phyloP scores from a whole-genome alignment of 2,113 vertebrate species.

The Leucosticte australis region DNA sequence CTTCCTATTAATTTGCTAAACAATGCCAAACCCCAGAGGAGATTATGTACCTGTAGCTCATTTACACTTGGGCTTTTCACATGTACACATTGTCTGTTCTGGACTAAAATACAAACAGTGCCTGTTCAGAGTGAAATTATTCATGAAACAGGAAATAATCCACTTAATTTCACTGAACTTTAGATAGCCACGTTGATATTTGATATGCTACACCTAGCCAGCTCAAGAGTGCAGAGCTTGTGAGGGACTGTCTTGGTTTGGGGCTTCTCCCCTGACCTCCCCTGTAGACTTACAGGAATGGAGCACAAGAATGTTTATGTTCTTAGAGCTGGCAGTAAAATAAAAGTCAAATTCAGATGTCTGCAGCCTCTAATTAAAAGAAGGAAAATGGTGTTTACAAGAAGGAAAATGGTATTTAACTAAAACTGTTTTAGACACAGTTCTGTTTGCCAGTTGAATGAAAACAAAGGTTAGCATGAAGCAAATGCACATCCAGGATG shows the following conservation, averaged over 20 bases:
- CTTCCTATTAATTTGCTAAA: not conserved
- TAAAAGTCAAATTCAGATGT: not conserved
- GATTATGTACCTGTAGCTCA: not conserved
- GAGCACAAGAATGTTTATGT: not conserved
- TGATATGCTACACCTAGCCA: not conserved
- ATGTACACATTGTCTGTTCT: not conserved
- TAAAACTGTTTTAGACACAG: not conserved
- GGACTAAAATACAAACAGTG: not conserved
- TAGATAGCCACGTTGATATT: not conserved
- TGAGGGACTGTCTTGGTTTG: not conserved
- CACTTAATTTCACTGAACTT: not conserved
- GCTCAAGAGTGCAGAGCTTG: not conserved
- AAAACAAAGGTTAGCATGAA: not conserved
- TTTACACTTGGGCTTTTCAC: not conserved
- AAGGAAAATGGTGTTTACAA: not conserved
- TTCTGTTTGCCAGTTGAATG: not conserved
- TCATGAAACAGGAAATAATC: not conserved
- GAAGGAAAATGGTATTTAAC: not conserved
- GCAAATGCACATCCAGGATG: not conserved
- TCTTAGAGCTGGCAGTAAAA: not conserved
- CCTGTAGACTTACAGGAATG: not conserved
- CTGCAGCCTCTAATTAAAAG: not conserved
- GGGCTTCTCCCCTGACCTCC: not conserved
- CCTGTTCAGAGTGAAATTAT: not conserved
- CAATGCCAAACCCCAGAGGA: not conserved